These are phyloP conservation scores for Papio anubis DNA, from an alignment of 2,113 vertebrate species.

Conservation along the genomic window DNA sequence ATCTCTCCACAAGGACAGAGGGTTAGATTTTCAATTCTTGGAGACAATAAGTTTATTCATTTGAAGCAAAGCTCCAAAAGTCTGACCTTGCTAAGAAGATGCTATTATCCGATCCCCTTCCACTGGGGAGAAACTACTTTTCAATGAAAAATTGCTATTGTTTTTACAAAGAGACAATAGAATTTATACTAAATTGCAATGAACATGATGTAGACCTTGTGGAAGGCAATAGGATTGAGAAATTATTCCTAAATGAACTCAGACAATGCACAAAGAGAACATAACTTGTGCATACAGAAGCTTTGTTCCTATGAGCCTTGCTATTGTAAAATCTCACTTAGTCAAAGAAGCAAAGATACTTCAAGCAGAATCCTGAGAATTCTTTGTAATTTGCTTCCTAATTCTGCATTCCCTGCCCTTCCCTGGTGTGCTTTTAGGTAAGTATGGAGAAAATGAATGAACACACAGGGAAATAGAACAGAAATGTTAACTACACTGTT, in stretches of 20 bases:
- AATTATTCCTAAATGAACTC: background rate
- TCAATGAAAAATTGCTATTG: background rate
- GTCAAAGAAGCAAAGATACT: background rate
- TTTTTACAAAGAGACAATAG: conserved; percentile 9
- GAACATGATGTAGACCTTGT: background rate
- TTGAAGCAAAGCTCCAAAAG: background rate
- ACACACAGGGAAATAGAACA: background rate
- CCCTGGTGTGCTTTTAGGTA: background rate
- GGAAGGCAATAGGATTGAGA: background rate
- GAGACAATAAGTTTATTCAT: background rate
- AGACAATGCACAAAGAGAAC: background rate
- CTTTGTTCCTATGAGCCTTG: background rate
- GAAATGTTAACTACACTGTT: background rate
- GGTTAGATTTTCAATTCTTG: background rate
- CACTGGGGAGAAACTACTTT: background rate
- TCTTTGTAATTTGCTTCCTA: conserved; percentile 13
- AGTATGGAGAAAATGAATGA: background rate
- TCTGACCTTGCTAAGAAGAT: background rate
- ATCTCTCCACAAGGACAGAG: background rate
- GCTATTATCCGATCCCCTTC: background rate
- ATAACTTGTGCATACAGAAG: background rate
- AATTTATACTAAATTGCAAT: background rate
- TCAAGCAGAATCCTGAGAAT: background rate
- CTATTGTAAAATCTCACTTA: background rate
- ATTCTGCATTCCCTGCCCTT: background rate